Evolutionary conservation across 2,888 invertebrate genomes (phyloP).

Genomic region (Andrena haemorrhoa): DNA sequence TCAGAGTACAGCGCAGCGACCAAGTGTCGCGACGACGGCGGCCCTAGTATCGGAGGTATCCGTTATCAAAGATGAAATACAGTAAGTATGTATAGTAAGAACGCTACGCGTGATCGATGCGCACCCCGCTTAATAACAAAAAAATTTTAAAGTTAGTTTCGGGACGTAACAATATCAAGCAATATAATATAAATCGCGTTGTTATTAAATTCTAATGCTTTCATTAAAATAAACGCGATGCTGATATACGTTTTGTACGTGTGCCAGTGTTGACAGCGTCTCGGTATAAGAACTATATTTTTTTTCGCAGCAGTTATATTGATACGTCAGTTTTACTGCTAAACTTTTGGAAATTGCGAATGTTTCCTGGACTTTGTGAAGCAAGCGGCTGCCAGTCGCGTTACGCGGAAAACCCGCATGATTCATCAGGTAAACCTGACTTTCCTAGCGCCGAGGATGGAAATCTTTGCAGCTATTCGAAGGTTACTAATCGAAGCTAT

Average conservation of each 20-base stretch:
- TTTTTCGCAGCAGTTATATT: not conserved
- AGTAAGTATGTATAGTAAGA: no score
- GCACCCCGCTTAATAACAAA: no score
- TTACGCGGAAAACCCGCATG: slow-evolving; percentile 29
- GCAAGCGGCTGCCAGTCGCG: not conserved
- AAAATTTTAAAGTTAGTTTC: no score
- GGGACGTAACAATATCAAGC: no score
- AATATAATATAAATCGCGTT: not conserved
- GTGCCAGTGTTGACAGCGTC: not conserved
- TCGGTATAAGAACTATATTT: not conserved
- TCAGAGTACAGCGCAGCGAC: no score
- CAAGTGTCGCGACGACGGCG: no score
- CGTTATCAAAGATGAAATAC: no score
- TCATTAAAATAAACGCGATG: not conserved
- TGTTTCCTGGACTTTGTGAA: not conserved
- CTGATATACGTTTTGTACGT: not conserved
- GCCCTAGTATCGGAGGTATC: no score
- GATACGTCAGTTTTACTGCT: not conserved
- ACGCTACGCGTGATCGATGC: no score
- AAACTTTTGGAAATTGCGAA: not conserved
- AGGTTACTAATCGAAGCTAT: not conserved
- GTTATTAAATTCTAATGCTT: not conserved
- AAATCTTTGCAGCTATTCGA: not conserved
- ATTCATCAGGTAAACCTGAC: slow-evolving; percentile 2
- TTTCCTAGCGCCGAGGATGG: not conserved